phyloP scores from a whole-genome alignment of 92 coral and sea anemone species.

The Plumapathes pennacea region DNA sequence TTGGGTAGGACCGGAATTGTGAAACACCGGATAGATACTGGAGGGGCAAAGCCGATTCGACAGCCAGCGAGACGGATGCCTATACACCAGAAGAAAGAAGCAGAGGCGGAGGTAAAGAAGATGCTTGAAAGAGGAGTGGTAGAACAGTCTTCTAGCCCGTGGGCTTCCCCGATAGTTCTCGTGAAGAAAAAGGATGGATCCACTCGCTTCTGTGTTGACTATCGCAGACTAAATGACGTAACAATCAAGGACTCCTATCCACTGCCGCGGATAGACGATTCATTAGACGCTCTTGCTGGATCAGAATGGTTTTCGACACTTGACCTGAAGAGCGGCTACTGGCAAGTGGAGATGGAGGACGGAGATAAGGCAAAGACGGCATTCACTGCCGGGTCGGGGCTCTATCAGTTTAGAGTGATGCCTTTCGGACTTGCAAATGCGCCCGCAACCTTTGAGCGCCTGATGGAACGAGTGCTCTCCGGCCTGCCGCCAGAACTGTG shows the following conservation, averaged over 20 bases:
- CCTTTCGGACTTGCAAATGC: conserved; percentile 21
- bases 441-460: conserved; percentile 19
- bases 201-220: conserved; percentile 20
- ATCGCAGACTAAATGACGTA: conserved; percentile 2
- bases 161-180: conserved; percentile 10
- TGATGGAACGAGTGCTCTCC: conserved; percentile 16
- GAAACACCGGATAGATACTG: conserved; percentile 10
- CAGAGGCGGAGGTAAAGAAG: conserved; percentile 2
- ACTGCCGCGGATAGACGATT: conserved; percentile 9
- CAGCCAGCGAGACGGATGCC: conserved; percentile 20
- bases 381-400: conserved; percentile 9
- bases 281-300: conserved; percentile 5
- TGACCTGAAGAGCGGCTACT: conserved; percentile 11
- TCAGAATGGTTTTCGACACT: conserved; percentile 13
- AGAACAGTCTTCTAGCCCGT: conserved; percentile 18
- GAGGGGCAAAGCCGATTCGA: background rate
- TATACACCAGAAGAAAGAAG: background rate
- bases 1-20: conserved; percentile 15
- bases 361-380: conserved; percentile 17
- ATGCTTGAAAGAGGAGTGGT: conserved; percentile 15
- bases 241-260: conserved; percentile 18
- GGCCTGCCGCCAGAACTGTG: conserved; percentile 17
- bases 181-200: conserved; percentile 17
- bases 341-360: conserved; percentile 7
- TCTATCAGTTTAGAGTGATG: conserved; percentile 14